phyloP scores from a whole-genome alignment of 2,113 vertebrate genomes.

The Menidia beryllina region DNA sequence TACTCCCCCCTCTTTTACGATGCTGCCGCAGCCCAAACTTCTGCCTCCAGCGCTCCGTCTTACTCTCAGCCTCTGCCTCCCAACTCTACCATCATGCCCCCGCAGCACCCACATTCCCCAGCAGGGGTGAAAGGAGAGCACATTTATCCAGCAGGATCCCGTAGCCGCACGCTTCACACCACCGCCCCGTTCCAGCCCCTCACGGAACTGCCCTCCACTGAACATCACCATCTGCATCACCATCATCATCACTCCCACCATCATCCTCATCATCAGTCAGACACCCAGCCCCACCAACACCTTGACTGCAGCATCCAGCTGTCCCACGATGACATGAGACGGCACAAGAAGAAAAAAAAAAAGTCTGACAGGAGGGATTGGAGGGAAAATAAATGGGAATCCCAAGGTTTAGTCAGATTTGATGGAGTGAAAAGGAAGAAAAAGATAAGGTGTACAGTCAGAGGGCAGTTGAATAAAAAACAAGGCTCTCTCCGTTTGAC shows the following conservation, averaged over 20 bases:
- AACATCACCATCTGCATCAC: conserved; percentile 82
- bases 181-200: conserved; percentile 82
- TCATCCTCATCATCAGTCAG: conserved; percentile 77
- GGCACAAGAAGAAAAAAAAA: conserved; percentile 85
- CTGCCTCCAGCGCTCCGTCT: conserved; percentile 71
- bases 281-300: conserved; percentile 78
- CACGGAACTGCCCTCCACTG: conserved; percentile 78
- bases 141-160: conserved; percentile 81
- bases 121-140: conserved; percentile 84
- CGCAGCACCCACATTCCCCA: conserved; percentile 83
- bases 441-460: conserved; percentile 72
- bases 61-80: conserved; percentile 83
- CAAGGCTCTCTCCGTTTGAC: conserved; percentile 80
- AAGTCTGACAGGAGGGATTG: conserved; percentile 74
- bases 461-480: conserved; percentile 74
- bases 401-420: conserved; percentile 69
- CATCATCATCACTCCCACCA: conserved; percentile 75
- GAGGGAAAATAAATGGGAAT: conserved; percentile 70
- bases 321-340: conserved; percentile 68
- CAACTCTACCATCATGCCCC: conserved; percentile 81
- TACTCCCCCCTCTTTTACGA: conserved; percentile 85
- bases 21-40: conserved; percentile 72
- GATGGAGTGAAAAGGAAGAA: conserved; percentile 72
- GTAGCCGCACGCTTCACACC: conserved; percentile 80
- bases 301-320: conserved; percentile 77